phyloP scores from a whole-genome alignment of 92 coral and sea anemone genomes.

The Porites cylindrica region DNA sequence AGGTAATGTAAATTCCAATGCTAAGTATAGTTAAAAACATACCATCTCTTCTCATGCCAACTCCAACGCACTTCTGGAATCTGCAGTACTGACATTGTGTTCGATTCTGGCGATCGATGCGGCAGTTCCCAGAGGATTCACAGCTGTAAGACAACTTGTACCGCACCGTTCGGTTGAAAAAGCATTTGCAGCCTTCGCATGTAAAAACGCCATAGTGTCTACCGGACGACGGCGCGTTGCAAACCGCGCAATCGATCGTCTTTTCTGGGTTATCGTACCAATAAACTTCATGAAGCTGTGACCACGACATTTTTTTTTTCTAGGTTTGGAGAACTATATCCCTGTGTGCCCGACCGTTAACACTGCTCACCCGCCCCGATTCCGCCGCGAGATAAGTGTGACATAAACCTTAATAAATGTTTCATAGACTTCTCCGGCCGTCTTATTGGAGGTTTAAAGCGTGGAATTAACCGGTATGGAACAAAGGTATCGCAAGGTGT shows the following conservation, averaged over 20 bases:
- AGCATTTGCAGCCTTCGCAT: conserved; percentile 86
- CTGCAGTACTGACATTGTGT: conserved; percentile 87
- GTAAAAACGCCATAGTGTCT: conserved; percentile 85
- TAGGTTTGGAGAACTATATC: conserved; percentile 45
- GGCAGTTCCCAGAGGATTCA: conserved; percentile 72
- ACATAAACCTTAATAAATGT: conserved; percentile 30
- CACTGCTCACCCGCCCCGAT: conserved; percentile 33
- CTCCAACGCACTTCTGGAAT: conserved; percentile 79
- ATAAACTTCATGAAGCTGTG: conserved; percentile 74
- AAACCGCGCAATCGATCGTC: conserved; percentile 78
- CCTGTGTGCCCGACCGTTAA: conserved; percentile 33
- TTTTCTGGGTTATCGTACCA: conserved; percentile 83
- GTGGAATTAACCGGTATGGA: conserved; percentile 36
- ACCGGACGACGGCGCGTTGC: conserved; percentile 80
- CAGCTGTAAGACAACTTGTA: conserved; percentile 80
- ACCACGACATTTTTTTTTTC: conserved; percentile 62
- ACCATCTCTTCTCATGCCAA: conserved; percentile 88
- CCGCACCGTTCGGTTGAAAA: conserved; percentile 87
- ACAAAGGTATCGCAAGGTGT: conserved; percentile 11
- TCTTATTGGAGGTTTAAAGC: conserved; percentile 22
- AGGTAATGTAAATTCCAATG: not conserved
- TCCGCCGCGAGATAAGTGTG: conserved; percentile 27
- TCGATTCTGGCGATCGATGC: conserved; percentile 76
- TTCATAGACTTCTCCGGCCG: not conserved
- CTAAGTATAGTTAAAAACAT: not conserved